Evolutionary conservation across 2,797 vertebrate species (phyloP).

Genomic region (Lagocephalus sceleratus): DNA sequence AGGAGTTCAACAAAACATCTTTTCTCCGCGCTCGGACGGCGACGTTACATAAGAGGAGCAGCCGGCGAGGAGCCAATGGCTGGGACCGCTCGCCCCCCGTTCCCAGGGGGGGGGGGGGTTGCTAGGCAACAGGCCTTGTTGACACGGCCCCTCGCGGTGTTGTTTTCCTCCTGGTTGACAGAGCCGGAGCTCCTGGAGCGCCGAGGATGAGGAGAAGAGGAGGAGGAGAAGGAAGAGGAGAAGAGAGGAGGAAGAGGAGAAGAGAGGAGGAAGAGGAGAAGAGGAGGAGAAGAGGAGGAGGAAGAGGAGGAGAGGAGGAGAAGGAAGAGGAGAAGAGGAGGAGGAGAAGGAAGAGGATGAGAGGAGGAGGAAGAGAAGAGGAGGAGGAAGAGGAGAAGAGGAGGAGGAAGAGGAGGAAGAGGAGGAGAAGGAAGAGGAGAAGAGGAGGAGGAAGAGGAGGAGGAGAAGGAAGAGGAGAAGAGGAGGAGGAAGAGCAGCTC

Average conservation of each 20-base stretch:
- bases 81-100: conserved; percentile 25
- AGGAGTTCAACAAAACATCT: conserved; percentile 21
- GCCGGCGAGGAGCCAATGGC: conserved; percentile 41
- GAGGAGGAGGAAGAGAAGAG: conserved; percentile 20
- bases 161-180: conserved; percentile 60
- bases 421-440: not conserved
- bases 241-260: not conserved
- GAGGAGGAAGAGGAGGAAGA: not conserved
- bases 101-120: conserved; percentile 60
- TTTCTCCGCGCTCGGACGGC: conserved; percentile 33
- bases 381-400: not conserved
- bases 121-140: conserved; percentile 73
- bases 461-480: not conserved
- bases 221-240: not conserved
- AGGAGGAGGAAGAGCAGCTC: conserved; percentile 25
- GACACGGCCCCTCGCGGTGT: conserved; percentile 64
- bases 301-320: conserved; percentile 4
- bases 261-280: conserved; percentile 3
- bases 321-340: not conserved
- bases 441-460: fast-evolving
- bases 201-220: conserved; percentile 43
- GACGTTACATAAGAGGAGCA: conserved; percentile 59
- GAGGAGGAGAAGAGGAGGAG: conserved; percentile 25
- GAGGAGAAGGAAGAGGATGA: not conserved
- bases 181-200: conserved; percentile 43